Percentiles rank a stretch among this genome's conserved stretches.
phyloP scores from a whole-genome alignment of 2,797 vertebrate genomes.

The Platyrinchus mystaceus region DNA sequence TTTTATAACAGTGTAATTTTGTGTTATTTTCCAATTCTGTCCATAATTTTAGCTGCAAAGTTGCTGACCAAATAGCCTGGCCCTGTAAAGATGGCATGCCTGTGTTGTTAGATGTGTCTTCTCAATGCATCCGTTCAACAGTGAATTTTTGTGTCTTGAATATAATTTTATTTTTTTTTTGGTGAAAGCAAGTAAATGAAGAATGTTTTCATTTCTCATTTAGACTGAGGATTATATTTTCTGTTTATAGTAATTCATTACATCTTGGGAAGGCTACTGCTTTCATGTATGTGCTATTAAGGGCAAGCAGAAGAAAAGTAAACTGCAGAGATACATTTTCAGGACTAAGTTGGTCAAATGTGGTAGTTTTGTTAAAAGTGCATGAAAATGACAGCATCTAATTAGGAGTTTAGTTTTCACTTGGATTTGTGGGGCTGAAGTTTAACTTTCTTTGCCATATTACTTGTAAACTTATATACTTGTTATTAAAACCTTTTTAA shows the following conservation, averaged over 20 bases:
- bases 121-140: fast-evolving
- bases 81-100: not conserved
- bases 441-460: not conserved
- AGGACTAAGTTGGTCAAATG: not conserved
- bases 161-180: not conserved
- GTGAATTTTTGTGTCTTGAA: not conserved
- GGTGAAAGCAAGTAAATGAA: not conserved
- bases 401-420: not conserved
- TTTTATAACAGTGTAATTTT: not conserved
- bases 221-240: not conserved
- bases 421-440: not conserved
- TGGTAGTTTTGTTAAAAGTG: not conserved
- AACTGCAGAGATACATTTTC: not conserved
- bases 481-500: fast-evolving
- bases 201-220: not conserved
- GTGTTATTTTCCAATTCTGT: not conserved
- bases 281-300: not conserved
- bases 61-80: not conserved
- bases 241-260: not conserved
- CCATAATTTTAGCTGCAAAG: not conserved
- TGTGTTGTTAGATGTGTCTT: not conserved
- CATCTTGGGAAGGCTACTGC: not conserved
- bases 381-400: not conserved
- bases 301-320: not conserved
- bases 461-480: not conserved